Conservation (phyloP, 2,888 invertebrate species). For the Lepeophtheirus nordmannii region DNA sequence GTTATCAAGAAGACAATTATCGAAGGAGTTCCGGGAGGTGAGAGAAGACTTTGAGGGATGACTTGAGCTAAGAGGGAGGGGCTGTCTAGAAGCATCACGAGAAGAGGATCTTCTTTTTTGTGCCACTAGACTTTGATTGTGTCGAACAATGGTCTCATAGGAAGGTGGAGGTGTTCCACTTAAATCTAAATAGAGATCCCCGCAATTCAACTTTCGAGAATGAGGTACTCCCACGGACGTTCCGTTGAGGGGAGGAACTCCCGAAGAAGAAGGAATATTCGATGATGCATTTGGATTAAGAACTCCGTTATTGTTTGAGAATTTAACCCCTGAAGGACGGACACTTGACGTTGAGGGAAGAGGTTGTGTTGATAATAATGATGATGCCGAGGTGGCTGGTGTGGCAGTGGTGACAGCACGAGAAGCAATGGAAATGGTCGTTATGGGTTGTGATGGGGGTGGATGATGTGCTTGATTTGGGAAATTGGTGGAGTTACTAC, state of each 20-base stretch:
- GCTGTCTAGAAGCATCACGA: too few relatives aligned
- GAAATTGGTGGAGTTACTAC: too few relatives aligned
- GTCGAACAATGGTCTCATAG: background rate
- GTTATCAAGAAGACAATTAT: background rate
- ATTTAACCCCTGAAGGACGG: too few relatives aligned
- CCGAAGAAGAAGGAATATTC: background rate
- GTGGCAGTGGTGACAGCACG: too few relatives aligned
- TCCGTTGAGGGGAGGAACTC: background rate
- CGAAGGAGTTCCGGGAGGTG: background rate
- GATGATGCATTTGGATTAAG: background rate
- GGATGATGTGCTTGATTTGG: too few relatives aligned
- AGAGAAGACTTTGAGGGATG: background rate
- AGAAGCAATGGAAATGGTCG: too few relatives aligned
- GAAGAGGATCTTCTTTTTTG: background rate
- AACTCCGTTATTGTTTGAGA: too few relatives aligned
- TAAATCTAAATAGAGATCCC: background rate
- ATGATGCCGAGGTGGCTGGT: too few relatives aligned
- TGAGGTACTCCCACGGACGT: background rate
- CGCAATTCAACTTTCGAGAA: background rate
- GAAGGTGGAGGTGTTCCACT: constrained; percentile 4
- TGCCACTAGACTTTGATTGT: background rate
- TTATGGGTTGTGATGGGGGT: too few relatives aligned
- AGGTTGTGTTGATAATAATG: too few relatives aligned
- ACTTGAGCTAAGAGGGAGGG: background rate
- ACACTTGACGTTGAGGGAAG: too few relatives aligned